A percentile compares a stretch with the other conserved stretches of the same genome.
These are phyloP conservation scores for Pilophorus perplexus DNA, from an alignment of 2,888 invertebrate species.

Conservation along the genomic window DNA sequence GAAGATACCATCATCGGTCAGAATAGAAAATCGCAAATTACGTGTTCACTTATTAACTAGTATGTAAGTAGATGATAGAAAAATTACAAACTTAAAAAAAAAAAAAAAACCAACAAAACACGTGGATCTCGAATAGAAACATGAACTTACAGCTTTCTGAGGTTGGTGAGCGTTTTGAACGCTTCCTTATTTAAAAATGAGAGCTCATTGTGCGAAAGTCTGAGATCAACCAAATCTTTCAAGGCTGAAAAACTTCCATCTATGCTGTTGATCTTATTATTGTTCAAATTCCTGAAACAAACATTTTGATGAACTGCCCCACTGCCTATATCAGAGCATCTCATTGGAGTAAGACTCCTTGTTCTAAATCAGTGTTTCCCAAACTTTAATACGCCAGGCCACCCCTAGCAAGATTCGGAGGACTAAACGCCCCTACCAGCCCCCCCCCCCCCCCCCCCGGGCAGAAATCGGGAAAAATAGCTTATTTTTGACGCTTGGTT, in stretches of 20 bases:
- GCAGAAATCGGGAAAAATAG: no score
- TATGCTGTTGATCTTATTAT: conserved; percentile 70
- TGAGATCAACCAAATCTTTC: conserved; percentile 67
- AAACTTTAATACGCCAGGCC: no score
- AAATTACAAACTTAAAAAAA: background rate
- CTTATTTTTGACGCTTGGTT: no score
- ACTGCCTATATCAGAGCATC: no score
- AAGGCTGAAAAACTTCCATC: conserved; percentile 72
- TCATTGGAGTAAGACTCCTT: no score
- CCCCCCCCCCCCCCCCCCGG: background rate
- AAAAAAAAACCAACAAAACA: background rate
- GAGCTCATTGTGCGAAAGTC: conserved; percentile 76
- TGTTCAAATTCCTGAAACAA: conserved; percentile 52
- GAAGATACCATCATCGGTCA: no score
- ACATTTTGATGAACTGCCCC: background rate
- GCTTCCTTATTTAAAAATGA: conserved; percentile 68
- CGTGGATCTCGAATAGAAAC: background rate
- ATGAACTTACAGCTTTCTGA: conserved; percentile 54
- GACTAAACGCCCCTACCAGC: background rate
- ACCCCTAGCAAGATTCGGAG: no score
- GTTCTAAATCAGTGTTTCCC: no score
- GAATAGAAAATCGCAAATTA: no score
- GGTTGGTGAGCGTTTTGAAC: conserved; percentile 56
- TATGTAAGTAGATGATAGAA: no score
- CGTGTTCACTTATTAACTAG: no score